Conservation (phyloP, 2,797 vertebrate species). For the Oreortyx pictus region DNA sequence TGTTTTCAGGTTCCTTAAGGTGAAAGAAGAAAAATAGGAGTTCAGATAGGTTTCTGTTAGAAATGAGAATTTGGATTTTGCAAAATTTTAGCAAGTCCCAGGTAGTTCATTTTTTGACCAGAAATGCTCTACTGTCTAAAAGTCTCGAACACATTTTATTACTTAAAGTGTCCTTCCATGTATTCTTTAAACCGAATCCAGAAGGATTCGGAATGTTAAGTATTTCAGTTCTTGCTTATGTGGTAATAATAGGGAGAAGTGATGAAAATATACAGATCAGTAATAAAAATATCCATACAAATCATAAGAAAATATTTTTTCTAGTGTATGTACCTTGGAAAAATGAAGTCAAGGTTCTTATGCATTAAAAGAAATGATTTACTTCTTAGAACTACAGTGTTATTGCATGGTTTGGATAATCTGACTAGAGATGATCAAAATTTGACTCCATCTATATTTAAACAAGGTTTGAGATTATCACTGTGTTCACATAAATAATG, state of each 20-base stretch:
- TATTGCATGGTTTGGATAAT: constrained; percentile 9
- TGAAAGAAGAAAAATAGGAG: neutral
- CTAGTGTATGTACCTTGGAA: neutral
- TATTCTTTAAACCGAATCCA: neutral
- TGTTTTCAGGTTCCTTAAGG: neutral
- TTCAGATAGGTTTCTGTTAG: neutral
- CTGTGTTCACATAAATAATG: constrained; percentile 26
- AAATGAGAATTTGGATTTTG: neutral
- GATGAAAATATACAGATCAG: neutral
- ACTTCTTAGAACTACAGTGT: neutral
- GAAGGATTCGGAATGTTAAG: neutral
- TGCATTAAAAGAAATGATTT: neutral
- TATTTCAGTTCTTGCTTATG: neutral
- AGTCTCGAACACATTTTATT: neutral
- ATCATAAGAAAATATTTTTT: neutral
- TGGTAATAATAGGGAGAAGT: neutral
- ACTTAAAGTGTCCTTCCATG: neutral
- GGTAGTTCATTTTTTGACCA: neutral
- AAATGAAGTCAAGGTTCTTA: neutral
- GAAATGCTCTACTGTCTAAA: neutral
- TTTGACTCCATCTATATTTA: constrained; percentile 18
- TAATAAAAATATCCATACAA: neutral
- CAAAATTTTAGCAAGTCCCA: neutral
- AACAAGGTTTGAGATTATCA: constrained; percentile 21
- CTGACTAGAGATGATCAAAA: constrained; percentile 16